A percentile compares a stretch with the other conserved stretches of the same genome.
Evolutionary conservation across 1,140 invertebrate genomes (phyloP).

Genomic region (Mactra quadrangularis): DNA sequence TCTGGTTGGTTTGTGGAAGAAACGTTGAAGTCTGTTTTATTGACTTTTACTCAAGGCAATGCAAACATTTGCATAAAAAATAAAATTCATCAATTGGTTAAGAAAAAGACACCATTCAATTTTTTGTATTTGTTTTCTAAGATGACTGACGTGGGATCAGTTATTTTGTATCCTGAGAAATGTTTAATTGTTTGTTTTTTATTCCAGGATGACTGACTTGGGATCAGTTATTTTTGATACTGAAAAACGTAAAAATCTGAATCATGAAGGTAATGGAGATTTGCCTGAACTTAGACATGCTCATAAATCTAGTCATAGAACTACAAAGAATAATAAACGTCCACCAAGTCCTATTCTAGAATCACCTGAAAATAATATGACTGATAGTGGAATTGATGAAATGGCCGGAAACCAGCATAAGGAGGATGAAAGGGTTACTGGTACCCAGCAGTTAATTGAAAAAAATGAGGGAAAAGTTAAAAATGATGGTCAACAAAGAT

Average conservation of each 20-base stretch:
- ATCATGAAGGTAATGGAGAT: background rate
- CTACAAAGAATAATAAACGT: background rate
- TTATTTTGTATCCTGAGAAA: too few species aligned
- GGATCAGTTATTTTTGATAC: slow-evolving; percentile 74
- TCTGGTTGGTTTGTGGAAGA: too few species aligned
- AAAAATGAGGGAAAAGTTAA: background rate
- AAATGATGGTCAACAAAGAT: background rate
- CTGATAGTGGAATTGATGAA: slow-evolving; percentile 30
- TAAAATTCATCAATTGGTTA: too few species aligned
- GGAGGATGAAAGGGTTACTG: background rate
- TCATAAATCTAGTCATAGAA: slow-evolving; percentile 3
- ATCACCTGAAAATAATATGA: slow-evolving; percentile 36
- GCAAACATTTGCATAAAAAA: too few species aligned
- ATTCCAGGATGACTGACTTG: slow-evolving; percentile 81
- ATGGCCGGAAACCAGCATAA: background rate
- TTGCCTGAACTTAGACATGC: background rate
- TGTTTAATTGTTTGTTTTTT: slow-evolving; percentile 31
- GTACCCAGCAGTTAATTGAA: background rate
- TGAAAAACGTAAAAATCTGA: background rate
- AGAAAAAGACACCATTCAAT: too few species aligned
- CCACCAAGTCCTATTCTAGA: slow-evolving; percentile 45
- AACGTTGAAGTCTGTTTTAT: too few species aligned
- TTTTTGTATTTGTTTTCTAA: too few species aligned
- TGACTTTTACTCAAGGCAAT: too few species aligned
- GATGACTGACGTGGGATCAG: too few species aligned